Base-by-base conservation (phyloP, 2,113 vertebrate genomes). In the Hippocampus abdominalis region DNA sequence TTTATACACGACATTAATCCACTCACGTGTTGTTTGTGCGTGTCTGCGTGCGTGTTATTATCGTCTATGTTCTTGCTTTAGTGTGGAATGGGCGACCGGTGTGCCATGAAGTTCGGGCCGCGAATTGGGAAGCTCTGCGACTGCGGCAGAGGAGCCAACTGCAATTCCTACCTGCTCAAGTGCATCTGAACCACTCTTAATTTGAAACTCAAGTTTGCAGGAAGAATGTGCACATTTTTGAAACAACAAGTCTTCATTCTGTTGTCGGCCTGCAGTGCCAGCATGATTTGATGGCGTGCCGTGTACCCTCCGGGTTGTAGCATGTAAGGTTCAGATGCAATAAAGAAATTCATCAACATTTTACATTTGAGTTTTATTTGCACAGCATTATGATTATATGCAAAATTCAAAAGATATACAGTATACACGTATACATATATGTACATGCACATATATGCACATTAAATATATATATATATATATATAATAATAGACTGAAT, bases 61-160 rank as follows among this genome's bases (percentile, higher is more conserved):
- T 15, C 18, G 11, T 40, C 16, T 68, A 12, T 56, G 12, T 56
- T 68, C 29, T n/a, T 42, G 16, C 20, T 16, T 54, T 77, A 92
- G 91, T 93, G 91, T 29, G 84, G 87, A 53, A 80, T 91, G 71
- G 90, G 92, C 0, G 87, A 90, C 66, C 88, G 91, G 12, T 94
- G 93, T 60, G 91, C 92, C 44, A 84, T 93, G 91, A 93, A 85
- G 80, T 88, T 88, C 5, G 93, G 93, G 4, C 88, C 92, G 15
- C 89, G 92, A 70, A 92, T 93, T 56, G 92, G 93, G 73, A 91
- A 91, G 73, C 87, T 93, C n/a, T 94, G 93, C n/a, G 91, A 93
- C 85, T 93, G 93, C 48, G 77, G 88, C 54, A 63, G 89, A 73
- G 89, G 91, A 68, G 84, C 87, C 15, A 90, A 86, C 80, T 93